Conservation (phyloP, 2,888 invertebrate species). For the Nipponacmea schrenckii region DNA sequence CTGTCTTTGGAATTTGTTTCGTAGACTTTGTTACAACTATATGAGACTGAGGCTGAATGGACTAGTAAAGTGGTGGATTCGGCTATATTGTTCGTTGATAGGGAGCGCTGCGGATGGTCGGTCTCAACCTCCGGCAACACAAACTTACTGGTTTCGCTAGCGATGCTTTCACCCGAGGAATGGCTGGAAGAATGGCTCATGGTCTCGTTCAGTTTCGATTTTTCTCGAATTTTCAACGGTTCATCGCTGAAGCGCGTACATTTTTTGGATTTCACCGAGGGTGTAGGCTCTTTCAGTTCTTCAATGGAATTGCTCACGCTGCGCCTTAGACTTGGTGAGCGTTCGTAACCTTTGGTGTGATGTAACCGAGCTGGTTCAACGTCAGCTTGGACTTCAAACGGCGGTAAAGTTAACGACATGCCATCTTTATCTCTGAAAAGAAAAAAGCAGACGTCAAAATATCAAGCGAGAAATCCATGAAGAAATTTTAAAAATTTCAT, state of each 20-base stretch:
- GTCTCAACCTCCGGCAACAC: slow-evolving; percentile 57
- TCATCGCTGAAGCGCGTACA: slow-evolving; percentile 40
- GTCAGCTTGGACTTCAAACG: slow-evolving; percentile 35
- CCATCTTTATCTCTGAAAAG: slow-evolving; percentile 46
- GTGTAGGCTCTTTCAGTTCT: slow-evolving; percentile 13
- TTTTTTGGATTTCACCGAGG: slow-evolving; percentile 37
- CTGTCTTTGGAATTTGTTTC: background rate
- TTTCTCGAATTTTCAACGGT: slow-evolving; percentile 10
- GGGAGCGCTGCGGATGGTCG: slow-evolving; percentile 39
- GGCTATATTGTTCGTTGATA: slow-evolving; percentile 12
- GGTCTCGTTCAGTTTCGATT: background rate
- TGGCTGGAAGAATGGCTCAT: slow-evolving; percentile 17
- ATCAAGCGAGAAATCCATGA: background rate
- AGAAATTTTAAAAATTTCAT: background rate
- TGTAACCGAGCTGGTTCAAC: slow-evolving; percentile 11
- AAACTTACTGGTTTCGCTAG: slow-evolving; percentile 14
- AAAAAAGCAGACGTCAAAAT: background rate
- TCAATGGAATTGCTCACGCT: slow-evolving; percentile 17
- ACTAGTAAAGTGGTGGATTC: background rate
- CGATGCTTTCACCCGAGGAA: slow-evolving; percentile 16
- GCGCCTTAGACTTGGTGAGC: slow-evolving; percentile 14
- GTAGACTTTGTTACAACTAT: background rate
- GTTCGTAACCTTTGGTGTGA: background rate
- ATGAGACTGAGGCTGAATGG: background rate
- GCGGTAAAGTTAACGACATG: slow-evolving; percentile 34